phyloP scores from a whole-genome alignment of 1,140 invertebrate species.

The Meloidogyne floridensis region DNA sequence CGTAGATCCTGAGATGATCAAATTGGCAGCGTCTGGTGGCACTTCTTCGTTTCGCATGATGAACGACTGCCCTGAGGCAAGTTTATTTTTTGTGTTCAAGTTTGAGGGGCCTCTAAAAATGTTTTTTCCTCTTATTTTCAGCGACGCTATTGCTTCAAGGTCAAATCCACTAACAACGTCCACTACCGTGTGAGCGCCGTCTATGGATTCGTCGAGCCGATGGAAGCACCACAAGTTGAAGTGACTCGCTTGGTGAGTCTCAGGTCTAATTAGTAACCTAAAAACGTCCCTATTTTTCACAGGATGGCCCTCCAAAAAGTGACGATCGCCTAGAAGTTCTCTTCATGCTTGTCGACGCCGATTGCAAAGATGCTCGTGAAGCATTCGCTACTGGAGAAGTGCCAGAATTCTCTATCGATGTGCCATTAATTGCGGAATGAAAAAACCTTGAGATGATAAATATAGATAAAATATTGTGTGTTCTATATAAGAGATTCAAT shows the following conservation, averaged over 20 bases:
- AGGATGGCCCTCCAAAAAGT: background rate
- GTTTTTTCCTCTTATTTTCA: background rate
- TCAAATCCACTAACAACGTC: constrained; percentile 4
- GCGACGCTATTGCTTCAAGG: background rate
- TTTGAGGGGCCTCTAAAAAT: background rate
- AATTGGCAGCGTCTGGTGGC: constrained; percentile 4
- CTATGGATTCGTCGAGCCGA: background rate
- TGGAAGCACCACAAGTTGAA: constrained; percentile 2
- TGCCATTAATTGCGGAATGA: constrained; percentile 2
- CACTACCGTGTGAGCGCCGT: background rate
- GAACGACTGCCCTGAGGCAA: background rate
- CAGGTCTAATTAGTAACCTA: background rate
- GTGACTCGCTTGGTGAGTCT: constrained; percentile 2
- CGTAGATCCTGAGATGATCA: background rate
- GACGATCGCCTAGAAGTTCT: constrained; percentile 4
- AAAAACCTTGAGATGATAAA: background rate
- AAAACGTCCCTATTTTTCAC: background rate
- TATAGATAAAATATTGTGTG: background rate
- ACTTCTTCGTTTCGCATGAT: background rate
- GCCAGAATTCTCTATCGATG: background rate
- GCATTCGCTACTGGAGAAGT: background rate
- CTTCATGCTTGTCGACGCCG: background rate
- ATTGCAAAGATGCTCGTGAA: background rate
- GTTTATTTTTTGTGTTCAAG: background rate
- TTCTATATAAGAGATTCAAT: too few relatives aligned